Base-by-base conservation (phyloP, 2,113 vertebrate species). In the Dolichallabes microphthalmus region DNA sequence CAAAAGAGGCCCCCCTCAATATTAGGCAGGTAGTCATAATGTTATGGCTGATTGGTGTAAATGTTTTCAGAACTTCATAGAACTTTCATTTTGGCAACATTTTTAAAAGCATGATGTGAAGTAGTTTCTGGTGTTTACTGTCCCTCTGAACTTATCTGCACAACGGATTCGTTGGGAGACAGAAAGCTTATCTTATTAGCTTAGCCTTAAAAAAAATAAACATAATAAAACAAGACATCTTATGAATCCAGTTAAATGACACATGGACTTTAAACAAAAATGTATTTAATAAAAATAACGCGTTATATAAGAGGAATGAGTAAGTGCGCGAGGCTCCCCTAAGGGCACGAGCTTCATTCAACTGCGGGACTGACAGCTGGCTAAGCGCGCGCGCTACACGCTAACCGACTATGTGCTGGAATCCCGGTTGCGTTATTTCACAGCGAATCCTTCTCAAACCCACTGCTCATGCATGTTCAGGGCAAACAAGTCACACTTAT, bases 271-370 rank as follows among this genome's bases (percentile, higher is more conserved):
- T 77, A 32, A 32, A 58, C 32, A 30, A 9, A 58, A 5, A 0
- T 20, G 15, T 30, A 25, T 32, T 0, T 20, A 22, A 11, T 77
- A 32, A 6, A 12, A 14, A 55, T 1, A 53, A 6, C 0, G 25
- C 30, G 45, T 52, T 20, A 20, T 30, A 10, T 4, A 19, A 45
- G 45, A 45, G 7, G 45, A 45, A 17, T 19, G 6, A 9, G 45
- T 45, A 7, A 6, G 17, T 19, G 27, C 20, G 4, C 17, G 15
- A 20, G 32, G 27, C 15, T 5, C 1, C n/a, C 9, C 3, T 50
- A 5, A 27, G 14, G 9, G 60, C 35, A 25, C 68, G 32, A 60
- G 32, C 32, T 61, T 83, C 68, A 83, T 83, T 83, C 68, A 83
- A 83, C 30, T 58, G 55, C 55, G 7, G 55, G 30, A 74, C 32